Evolutionary conservation across 2,797 vertebrate species (phyloP).

Genomic region (Pitangus sulphuratus): DNA sequence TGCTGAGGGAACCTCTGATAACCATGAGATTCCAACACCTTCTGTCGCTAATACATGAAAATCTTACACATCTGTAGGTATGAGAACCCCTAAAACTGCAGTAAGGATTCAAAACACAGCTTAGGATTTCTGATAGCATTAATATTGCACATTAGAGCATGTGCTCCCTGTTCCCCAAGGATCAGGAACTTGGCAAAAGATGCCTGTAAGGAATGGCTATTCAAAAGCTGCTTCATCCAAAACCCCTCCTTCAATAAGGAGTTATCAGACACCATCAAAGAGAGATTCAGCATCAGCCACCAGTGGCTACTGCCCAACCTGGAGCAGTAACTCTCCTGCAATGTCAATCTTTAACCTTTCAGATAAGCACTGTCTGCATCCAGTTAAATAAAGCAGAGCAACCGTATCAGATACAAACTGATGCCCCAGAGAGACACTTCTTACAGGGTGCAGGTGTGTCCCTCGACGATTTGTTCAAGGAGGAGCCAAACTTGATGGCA

Average conservation of each 20-base stretch:
- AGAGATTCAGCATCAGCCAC: neutral
- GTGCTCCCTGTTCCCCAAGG: no score
- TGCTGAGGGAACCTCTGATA: neutral
- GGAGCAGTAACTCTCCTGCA: fast-evolving
- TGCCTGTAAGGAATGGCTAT: neutral
- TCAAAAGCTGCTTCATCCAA: neutral
- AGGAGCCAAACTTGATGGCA: slow-evolving; percentile 91
- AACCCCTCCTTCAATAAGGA: neutral
- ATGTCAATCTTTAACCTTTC: neutral
- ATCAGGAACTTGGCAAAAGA: neutral
- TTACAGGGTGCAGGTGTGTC: slow-evolving; percentile 89
- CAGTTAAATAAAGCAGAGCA: neutral
- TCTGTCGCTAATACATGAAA: neutral
- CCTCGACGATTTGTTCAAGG: slow-evolving; percentile 84
- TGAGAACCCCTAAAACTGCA: neutral
- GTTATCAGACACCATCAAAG: neutral
- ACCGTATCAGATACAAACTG: neutral
- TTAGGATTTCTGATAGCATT: neutral
- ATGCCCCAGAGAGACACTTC: neutral
- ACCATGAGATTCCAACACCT: fast-evolving
- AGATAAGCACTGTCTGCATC: fast-evolving
- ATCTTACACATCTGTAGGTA: neutral
- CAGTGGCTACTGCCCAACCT: neutral
- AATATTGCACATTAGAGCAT: neutral
- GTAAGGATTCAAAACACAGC: neutral